phyloP scores from a whole-genome alignment of 2,888 invertebrate species.

The Coleophora flavipennella region DNA sequence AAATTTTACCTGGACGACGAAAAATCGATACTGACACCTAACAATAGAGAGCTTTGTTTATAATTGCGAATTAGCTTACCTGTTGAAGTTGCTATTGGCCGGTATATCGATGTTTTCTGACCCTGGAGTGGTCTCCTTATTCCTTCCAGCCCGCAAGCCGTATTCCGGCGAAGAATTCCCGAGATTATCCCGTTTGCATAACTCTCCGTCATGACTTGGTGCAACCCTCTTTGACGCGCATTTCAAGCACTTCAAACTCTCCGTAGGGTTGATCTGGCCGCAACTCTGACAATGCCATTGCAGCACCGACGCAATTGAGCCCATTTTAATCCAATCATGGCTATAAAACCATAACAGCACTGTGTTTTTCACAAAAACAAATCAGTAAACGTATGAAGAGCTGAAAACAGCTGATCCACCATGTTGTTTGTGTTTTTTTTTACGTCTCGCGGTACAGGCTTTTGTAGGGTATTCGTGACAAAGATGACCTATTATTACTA shows the following conservation, averaged over 20 bases:
- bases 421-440: conserved; percentile 74
- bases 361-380: conserved; percentile 59
- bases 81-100: conserved; percentile 53
- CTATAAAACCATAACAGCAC: conserved; percentile 67
- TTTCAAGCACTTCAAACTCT: conserved; percentile 86
- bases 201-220: conserved; percentile 65
- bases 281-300: conserved; percentile 94
- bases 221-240: conserved; percentile 80
- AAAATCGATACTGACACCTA: conserved; percentile 63
- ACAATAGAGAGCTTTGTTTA: conserved; percentile 40
- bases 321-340: conserved; percentile 80
- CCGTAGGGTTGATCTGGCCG: conserved; percentile 90
- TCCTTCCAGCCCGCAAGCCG: conserved; percentile 54
- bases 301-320: conserved; percentile 93
- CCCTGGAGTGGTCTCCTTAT: conserved; percentile 58
- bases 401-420: conserved; percentile 76
- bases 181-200: conserved; percentile 46
- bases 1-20: conserved; percentile 58
- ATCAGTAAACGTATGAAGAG: conserved; percentile 35
- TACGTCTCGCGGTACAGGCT: neutral
- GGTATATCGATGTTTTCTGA: conserved; percentile 60
- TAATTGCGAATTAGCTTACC: conserved; percentile 39
- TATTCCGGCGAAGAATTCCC: conserved; percentile 58
- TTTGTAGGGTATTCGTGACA: too few species aligned
- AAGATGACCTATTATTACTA: too few species aligned